Percentiles rank a stretch among this genome's conserved stretches.
These are phyloP conservation scores for Cygnus buccinator DNA, from an alignment of 2,113 vertebrate species.

Conservation along the genomic window DNA sequence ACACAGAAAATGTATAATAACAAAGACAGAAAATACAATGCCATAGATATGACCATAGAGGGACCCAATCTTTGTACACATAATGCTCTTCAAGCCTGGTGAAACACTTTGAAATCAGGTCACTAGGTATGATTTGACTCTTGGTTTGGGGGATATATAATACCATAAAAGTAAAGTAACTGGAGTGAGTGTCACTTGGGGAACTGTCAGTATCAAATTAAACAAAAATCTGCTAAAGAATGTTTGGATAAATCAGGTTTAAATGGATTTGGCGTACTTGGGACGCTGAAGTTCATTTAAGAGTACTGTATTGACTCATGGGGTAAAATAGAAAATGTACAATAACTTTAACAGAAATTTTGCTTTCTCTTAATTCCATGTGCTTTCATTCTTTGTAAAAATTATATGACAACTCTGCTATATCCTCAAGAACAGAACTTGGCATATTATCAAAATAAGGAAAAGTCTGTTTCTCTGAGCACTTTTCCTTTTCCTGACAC, in stretches of 20 bases:
- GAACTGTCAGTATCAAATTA: not conserved
- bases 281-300: not conserved
- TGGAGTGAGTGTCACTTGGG: not conserved
- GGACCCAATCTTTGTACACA: not conserved
- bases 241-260: not conserved
- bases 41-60: not conserved
- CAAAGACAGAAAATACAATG: not conserved
- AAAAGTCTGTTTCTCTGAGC: not conserved
- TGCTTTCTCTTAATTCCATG: not conserved
- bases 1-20: not conserved
- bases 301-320: not conserved
- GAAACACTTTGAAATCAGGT: not conserved
- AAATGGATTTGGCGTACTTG: not conserved
- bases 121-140: not conserved
- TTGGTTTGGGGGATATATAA: not conserved
- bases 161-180: not conserved
- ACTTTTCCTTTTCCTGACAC: not conserved
- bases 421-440: not conserved
- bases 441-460: not conserved
- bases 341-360: not conserved
- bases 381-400: not conserved
- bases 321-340: not conserved
- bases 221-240: not conserved
- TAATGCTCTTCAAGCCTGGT: not conserved
- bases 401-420: accelerated